Base-by-base conservation (phyloP, 35 echinoderm and acorn worm species). In the Apostichopus californicus region DNA sequence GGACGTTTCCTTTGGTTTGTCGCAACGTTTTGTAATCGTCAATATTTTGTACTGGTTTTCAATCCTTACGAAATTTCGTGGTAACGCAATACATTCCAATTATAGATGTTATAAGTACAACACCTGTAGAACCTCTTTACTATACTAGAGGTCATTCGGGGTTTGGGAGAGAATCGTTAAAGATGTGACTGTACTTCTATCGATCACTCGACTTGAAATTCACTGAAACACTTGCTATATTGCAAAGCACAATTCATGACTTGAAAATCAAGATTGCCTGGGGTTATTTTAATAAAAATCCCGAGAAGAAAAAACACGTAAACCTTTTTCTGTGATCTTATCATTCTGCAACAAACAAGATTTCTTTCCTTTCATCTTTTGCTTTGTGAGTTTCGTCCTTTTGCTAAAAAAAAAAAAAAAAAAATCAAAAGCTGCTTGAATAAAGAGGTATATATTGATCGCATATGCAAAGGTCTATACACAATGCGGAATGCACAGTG, bases 181-280 rank as follows among this genome's bases (percentile, higher is more conserved):
- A 75, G 11, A 22, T 75, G 71, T 75, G 71, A 75, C 71, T 75
- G 71, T n/a, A 75, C 71, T 75, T 75, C 20, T 75, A 75, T 75
- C n/a, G 71, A 75, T 20, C 71, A n/a, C n/a, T 22, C 71, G 7
- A 18, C 2, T 7, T 1, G 6, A 75, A 75, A 75, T 75, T 75
- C 6, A 18, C 71, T 22, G 14, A 75, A 75, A 75, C 6, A 75
- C 71, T 75, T 75, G 71, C 71, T 75, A 75, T 22, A 75, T 75
- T 18, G 71, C 17, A 18, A 18, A 14, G n/a, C 71, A 75, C 17
- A 75, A 75, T n/a, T 75, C 17, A 75, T 20, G 71, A 75, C 71
- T 75, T 18, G 11, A 18, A 75, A 18, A 75, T 75, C 71, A 75
- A 13, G 15, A 20, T 75, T 75, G 15, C 71, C 71, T n/a, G 15